Evolutionary conservation across 2,797 vertebrate genomes (phyloP).

Genomic region (Cuculus canorus): DNA sequence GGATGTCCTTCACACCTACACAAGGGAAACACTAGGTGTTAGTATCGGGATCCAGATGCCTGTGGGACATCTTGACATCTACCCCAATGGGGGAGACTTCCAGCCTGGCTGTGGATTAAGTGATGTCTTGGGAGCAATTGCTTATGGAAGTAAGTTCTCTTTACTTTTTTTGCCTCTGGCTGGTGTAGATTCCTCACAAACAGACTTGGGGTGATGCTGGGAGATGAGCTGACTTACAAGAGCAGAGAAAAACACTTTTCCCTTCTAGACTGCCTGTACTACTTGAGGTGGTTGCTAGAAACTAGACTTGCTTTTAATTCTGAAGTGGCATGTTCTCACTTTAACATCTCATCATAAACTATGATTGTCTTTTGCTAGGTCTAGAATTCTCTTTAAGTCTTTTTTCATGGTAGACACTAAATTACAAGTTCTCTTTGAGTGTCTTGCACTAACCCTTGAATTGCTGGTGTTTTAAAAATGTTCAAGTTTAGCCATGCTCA

Average conservation of each 20-base stretch:
- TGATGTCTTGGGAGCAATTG: slow-evolving; percentile 83
- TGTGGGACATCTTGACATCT: slow-evolving; percentile 93
- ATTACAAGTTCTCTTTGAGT: not conserved
- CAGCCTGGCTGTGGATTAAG: slow-evolving; percentile 91
- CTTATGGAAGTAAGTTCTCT: slow-evolving; percentile 86
- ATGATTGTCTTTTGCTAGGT: not conserved
- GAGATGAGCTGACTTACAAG: not conserved
- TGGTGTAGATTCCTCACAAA: not conserved
- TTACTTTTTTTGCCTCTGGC: not conserved
- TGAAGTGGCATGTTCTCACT: not conserved
- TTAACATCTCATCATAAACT: not conserved
- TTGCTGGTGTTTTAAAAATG: not conserved
- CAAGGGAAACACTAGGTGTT: slow-evolving; percentile 87
- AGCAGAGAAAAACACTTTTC: not conserved
- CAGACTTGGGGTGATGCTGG: not conserved
- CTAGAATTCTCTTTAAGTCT: not conserved
- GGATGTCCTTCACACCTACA: slow-evolving; percentile 96
- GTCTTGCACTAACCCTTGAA: not conserved
- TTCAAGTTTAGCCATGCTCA: not conserved
- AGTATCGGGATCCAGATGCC: slow-evolving; percentile 97
- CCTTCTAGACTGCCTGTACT: not conserved
- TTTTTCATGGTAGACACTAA: not conserved
- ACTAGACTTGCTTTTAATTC: not conserved
- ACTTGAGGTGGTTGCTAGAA: not conserved
- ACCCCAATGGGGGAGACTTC: slow-evolving; percentile 93